Evolutionary conservation across 2,797 vertebrate species (phyloP), one percentile per base, ranked within the genome.

Genomic region (Nasua narica): DNA sequence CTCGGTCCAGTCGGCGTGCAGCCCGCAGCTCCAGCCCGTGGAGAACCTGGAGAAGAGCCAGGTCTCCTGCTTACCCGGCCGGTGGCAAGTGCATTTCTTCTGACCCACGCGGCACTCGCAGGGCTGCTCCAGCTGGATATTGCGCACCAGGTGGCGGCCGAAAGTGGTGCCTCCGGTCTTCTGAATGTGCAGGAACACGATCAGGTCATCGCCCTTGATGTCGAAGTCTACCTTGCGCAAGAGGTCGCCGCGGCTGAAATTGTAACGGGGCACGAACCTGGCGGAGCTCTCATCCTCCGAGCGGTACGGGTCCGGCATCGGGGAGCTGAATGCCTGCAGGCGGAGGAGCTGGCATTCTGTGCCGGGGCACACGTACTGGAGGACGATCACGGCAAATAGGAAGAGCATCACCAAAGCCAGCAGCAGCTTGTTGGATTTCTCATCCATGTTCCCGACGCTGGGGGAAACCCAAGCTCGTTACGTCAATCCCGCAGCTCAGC

Each of bases 31-130:
- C 99, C 99, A 99, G 98, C 99, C 99, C 0, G 99, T 99, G 98
- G 99, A 99, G 98, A 99, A 99, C 72, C 99, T 99, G 77, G 99
- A 99, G 98, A 99, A 99, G 72, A 99, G 99, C 99, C 99, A 99
- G 40, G 99, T 99, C 95, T 99, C 99, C 62, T 99, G 99, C 94
- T 99, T 99, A 83, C 99, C 99, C 3, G 99, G 99, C 93, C 99
- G 99, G 97, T 98, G 99, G 98, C 99, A 99, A 96, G 99, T 99
- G 96, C 99, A 99, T 97, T 99, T 99, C 99, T 99, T 99, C 98
- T 99, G 99, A 0, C 99, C 99, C 62, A 99, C 99, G 72, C 99
- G 99, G 93, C 99, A 99, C 98, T 99, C 99, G 87, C 99, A 99
- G 0, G 99, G 99, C 98, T 99, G 99, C 99, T 99, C 99, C 98